Evolutionary conservation across 2,113 vertebrate species (phyloP), one percentile per base, ranked within the genome.

Genomic region (Rhabdomys dilectus): DNA sequence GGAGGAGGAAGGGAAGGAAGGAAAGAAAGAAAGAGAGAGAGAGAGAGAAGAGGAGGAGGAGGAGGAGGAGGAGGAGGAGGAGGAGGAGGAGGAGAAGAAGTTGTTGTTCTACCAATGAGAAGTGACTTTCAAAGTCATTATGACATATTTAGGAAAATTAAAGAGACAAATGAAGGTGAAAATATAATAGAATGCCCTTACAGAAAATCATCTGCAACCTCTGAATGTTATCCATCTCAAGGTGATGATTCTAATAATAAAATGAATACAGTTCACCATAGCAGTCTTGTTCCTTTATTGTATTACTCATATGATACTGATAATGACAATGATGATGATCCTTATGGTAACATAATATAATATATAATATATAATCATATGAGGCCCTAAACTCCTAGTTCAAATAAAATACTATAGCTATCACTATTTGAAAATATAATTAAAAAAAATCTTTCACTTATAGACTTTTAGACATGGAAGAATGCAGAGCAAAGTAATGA

Each of bases 81-180:
- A 45, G 3, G 5, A 45, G 45, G 45, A 45, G 45, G 45, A 45
- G 45, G 45, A 45, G 45, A n/a, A n/a, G 45, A 45, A 45, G 45
- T 45, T 45, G 96, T 98, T 48, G 98, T 99, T 34, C 96, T 97
- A 89, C 98, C 98, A 11, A 91, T 98, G 51, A 99, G 99, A 97
- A 99, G 99, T 36, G 99, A 99, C 92, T 99, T 99, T 97, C 98
- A 99, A n/a, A 99, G 99, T 98, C 98, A 96, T 98, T 99, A 99
- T 81, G 99, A 99, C 89, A 99, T 99, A 95, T 99, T 98, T 98
- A 99, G 99, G 98, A 99, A 99, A 97, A 99, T 98, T 95, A 98
- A 99, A 98, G 99, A 99, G 99, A 97, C 98, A 97, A 98, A 98
- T 98, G 98, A 99, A 66, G 34, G 64, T 34, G 66, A 68, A 97